Conservation (phyloP, 2,113 vertebrate genomes). For the Ciconia stormi region DNA sequence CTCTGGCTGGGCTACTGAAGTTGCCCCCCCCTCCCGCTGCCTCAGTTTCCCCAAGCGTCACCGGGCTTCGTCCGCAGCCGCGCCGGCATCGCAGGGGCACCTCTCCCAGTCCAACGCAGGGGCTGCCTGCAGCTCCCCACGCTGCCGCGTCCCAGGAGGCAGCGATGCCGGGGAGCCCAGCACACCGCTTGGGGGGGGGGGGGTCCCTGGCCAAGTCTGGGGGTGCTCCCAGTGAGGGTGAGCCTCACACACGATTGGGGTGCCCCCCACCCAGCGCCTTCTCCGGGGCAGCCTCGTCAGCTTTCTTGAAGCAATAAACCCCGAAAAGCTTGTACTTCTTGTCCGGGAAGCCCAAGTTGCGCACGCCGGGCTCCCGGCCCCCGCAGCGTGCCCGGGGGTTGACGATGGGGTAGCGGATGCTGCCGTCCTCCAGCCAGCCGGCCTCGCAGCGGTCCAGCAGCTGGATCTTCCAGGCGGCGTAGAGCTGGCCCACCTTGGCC, state of each 20-base stretch:
- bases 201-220: not conserved
- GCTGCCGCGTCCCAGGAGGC: not conserved
- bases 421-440: slow-evolving; percentile 91
- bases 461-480: slow-evolving; percentile 93
- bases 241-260: slow-evolving; percentile 64
- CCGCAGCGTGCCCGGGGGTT: slow-evolving; percentile 90
- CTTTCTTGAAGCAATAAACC: slow-evolving; percentile 85
- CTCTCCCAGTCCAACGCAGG: not conserved
- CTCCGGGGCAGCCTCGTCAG: not conserved
- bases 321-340: slow-evolving; percentile 90
- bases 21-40: not conserved
- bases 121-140: slow-evolving; percentile 35
- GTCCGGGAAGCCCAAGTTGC: slow-evolving; percentile 91
- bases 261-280: slow-evolving; percentile 19
- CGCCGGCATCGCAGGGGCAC: accelerated
- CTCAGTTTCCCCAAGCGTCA: not conserved
- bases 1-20: not conserved
- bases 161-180: not conserved
- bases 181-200: not conserved
- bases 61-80: not conserved
- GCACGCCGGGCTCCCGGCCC: slow-evolving; percentile 85
- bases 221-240: accelerated
- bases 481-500: slow-evolving; percentile 93
- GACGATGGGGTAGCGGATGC: slow-evolving; percentile 93
- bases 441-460: slow-evolving; percentile 92